phyloP scores from a whole-genome alignment of 1,140 invertebrate species.

The Atopsyche davidsoni region DNA sequence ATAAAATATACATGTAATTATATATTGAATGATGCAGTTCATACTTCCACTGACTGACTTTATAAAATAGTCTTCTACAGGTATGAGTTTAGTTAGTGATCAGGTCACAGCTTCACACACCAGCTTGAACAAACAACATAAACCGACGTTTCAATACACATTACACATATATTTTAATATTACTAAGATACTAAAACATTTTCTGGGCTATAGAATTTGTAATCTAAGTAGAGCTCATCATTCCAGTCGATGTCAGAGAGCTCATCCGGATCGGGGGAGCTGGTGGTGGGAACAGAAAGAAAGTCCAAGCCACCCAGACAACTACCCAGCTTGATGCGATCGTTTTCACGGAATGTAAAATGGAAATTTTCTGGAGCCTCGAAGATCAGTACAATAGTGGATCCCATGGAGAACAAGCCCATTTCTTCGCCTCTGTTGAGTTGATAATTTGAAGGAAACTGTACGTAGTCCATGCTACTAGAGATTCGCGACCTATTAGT shows the following conservation, averaged over 20 bases:
- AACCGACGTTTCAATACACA: too few relatives aligned
- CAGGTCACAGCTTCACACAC: too few relatives aligned
- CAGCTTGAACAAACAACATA: too few relatives aligned
- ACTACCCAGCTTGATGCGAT: conserved; percentile 38
- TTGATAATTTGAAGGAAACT: conserved; percentile 34
- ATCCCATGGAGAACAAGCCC: conserved; percentile 97
- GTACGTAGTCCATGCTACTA: conserved; percentile 42
- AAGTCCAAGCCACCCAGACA: conserved; percentile 16
- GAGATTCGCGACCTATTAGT: conserved; percentile 59
- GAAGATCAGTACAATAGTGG: conserved; percentile 93
- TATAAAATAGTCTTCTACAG: too few relatives aligned
- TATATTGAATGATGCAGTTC: too few relatives aligned
- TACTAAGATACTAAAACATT: conserved; percentile 20
- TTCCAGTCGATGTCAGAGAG: conserved; percentile 10
- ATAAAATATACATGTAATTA: too few relatives aligned
- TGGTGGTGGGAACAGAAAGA: conserved; percentile 1
- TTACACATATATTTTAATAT: too few relatives aligned
- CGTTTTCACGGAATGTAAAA: conserved; percentile 38
- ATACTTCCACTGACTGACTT: too few relatives aligned
- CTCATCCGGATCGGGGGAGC: conserved; percentile 4
- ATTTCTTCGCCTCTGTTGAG: conserved; percentile 80
- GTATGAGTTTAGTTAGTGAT: too few relatives aligned
- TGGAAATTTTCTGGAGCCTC: conserved; percentile 86
- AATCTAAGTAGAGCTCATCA: conserved; percentile 8
- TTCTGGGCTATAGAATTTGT: conserved; percentile 16